Percentiles rank a stretch among this genome's conserved stretches.
These are phyloP conservation scores for Butorides virescens DNA, from an alignment of 2,113 vertebrate species.

Conservation along the genomic window DNA sequence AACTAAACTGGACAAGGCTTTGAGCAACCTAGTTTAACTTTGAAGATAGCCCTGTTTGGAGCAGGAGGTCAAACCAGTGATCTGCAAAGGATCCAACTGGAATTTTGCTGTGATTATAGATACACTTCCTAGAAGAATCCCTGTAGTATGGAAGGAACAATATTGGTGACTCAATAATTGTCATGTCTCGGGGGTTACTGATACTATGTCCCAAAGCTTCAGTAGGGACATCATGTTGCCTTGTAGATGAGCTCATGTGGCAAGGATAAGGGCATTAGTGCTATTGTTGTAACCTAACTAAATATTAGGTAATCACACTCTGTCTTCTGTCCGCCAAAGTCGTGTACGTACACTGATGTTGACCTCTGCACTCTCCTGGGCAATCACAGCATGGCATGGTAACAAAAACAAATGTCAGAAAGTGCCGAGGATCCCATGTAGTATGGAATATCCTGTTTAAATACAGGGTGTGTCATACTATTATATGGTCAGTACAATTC, in stretches of 20 bases:
- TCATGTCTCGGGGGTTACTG: background rate
- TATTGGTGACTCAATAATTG: background rate
- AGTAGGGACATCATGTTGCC: background rate
- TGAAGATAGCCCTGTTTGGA: background rate
- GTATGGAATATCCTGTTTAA: background rate
- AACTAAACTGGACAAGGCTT: background rate
- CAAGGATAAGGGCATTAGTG: background rate
- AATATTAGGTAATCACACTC: slow-evolving; percentile 20
- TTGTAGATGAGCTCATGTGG: background rate
- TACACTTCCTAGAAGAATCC: background rate
- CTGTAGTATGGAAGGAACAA: background rate
- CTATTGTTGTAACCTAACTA: background rate
- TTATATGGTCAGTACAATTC: background rate
- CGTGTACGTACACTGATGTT: background rate
- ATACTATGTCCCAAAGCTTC: background rate
- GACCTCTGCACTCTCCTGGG: background rate
- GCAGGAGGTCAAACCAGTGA: background rate
- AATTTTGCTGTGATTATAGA: background rate
- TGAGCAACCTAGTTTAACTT: background rate
- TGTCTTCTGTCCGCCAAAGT: background rate
- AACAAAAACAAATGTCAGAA: background rate
- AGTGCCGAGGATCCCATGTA: background rate
- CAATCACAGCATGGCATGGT: background rate
- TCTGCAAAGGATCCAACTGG: background rate
- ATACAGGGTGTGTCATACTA: background rate